phyloP scores from a whole-genome alignment of 2,888 invertebrate genomes.

The Barypeithes pellucidus region DNA sequence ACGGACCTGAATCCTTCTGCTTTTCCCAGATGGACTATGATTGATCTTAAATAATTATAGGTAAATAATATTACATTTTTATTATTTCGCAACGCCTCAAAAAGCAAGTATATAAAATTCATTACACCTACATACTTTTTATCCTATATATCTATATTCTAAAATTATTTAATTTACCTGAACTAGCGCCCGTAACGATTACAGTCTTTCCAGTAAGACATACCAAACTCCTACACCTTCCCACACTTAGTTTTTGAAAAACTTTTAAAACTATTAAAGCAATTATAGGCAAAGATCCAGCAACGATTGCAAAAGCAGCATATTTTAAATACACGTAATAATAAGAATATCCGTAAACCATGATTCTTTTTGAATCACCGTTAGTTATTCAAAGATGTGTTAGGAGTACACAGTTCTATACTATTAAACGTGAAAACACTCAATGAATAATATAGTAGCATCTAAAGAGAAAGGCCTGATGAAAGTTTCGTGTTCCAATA shows the following conservation, averaged over 20 bases:
- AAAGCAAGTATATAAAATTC: too few species aligned
- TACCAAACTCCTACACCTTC: constrained; percentile 63
- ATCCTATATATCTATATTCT: too few species aligned
- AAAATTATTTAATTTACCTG: constrained; percentile 60
- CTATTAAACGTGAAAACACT: neutral
- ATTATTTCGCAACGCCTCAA: too few species aligned
- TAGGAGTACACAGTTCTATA: neutral
- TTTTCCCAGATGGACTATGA: too few species aligned
- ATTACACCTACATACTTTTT: too few species aligned
- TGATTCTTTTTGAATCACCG: constrained; percentile 1
- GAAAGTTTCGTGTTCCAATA: constrained; percentile 29
- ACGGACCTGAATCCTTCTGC: too few species aligned
- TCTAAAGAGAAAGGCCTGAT: constrained; percentile 32
- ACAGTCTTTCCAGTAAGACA: constrained; percentile 65
- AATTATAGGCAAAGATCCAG: constrained; percentile 60
- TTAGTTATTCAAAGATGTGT: neutral
- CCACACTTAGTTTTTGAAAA: constrained; percentile 61
- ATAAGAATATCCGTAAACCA: constrained; percentile 49
- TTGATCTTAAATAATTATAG: too few species aligned
- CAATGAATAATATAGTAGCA: constrained; percentile 5
- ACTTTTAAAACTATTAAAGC: constrained; percentile 62
- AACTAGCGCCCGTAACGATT: constrained; percentile 64
- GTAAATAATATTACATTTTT: too few species aligned
- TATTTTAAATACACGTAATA: constrained; percentile 62
- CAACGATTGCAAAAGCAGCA: constrained; percentile 59